Evolutionary conservation across 2,888 invertebrate species (phyloP).

Genomic region (Nephrocerus scutellatus): DNA sequence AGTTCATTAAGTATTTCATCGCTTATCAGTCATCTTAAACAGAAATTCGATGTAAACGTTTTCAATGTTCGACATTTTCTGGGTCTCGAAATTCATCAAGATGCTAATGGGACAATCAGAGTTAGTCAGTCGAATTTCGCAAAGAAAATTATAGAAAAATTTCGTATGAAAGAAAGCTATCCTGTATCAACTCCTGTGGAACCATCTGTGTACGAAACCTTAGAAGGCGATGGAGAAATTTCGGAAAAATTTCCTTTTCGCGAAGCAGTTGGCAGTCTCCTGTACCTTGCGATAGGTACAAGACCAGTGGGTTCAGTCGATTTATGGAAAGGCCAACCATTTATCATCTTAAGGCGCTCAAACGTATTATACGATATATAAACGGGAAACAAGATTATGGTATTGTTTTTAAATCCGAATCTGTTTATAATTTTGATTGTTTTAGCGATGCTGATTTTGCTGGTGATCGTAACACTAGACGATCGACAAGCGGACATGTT

Average conservation of each 20-base stretch:
- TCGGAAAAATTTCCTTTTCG: conserved; percentile 13
- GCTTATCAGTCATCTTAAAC: no score
- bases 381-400: conserved; percentile 13
- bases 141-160: no score
- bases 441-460: conserved; percentile 13
- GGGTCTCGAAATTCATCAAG: conserved; percentile 12
- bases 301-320: conserved; percentile 12
- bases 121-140: no score
- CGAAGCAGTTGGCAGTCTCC: conserved; percentile 15
- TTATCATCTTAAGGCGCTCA: conserved; percentile 5
- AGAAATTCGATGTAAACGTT: no score
- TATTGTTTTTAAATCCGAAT: conserved; percentile 8
- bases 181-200: no score
- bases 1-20: no score
- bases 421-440: conserved; percentile 5
- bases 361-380: conserved; percentile 16
- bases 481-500: no score
- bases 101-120: no score
- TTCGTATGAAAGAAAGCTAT: no score
- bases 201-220: no score
- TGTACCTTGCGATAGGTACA: conserved; percentile 17
- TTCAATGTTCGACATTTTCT: conserved; percentile 15
- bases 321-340: conserved; percentile 12
- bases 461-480: conserved; percentile 6
- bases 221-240: no score